Conservation (phyloP, 2,113 vertebrate species). For the Nesoenas mayeri region DNA sequence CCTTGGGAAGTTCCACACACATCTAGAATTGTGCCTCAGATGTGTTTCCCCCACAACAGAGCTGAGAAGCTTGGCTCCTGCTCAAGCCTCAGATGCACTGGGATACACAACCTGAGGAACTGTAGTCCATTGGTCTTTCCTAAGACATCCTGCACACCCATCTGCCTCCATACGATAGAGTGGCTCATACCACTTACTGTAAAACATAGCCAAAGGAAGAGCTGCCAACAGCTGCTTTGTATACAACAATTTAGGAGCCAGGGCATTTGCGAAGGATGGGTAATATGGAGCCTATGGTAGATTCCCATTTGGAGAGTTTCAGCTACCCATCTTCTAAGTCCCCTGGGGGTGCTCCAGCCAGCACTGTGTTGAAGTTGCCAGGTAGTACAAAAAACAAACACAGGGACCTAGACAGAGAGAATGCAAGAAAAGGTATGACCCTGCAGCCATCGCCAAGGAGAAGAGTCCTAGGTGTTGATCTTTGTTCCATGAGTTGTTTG, state of each 20-base stretch:
- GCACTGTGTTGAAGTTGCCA: background rate
- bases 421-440: background rate
- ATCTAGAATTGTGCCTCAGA: background rate
- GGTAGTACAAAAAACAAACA: background rate
- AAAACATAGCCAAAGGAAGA: slow-evolving; percentile 1
- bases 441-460: background rate
- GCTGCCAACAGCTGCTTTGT: slow-evolving; percentile 6
- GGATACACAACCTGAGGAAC: background rate
- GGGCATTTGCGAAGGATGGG: background rate
- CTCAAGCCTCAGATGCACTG: background rate
- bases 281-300: background rate
- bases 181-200: background rate
- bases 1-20: background rate
- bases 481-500: slow-evolving; percentile 21
- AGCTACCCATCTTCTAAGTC: background rate
- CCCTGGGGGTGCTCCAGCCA: background rate
- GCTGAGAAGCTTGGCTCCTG: background rate
- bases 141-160: background rate
- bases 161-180: background rate
- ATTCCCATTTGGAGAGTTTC: slow-evolving; percentile 3
- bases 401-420: background rate
- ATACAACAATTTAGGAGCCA: background rate
- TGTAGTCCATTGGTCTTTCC: background rate
- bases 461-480: slow-evolving; percentile 11
- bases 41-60: background rate